These are phyloP conservation scores for Macrocentrus cingulum DNA, from an alignment of 1,140 invertebrate species.

Conservation along the genomic window DNA sequence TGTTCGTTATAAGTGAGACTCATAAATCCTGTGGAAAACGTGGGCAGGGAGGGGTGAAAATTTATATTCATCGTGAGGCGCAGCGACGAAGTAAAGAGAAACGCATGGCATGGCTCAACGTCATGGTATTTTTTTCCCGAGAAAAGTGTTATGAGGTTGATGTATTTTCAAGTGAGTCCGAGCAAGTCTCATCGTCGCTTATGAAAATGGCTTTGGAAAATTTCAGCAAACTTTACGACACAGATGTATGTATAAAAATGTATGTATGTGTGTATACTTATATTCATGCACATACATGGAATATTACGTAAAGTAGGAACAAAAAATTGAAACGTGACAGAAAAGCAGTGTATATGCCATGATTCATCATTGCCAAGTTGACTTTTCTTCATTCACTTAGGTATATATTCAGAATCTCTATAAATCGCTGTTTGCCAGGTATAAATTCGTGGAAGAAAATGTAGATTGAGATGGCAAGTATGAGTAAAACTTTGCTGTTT, in stretches of 20 bases:
- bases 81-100: background rate
- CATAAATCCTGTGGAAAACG: slow-evolving; percentile 41
- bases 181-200: too few species aligned
- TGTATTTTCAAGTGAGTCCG: too few species aligned
- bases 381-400: slow-evolving; percentile 5
- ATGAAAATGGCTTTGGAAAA: too few species aligned
- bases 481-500: slow-evolving; percentile 4
- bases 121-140: background rate
- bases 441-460: slow-evolving; percentile 9
- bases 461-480: background rate
- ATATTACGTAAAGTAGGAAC: background rate
- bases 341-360: background rate
- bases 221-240: too few species aligned
- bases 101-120: background rate
- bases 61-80: slow-evolving; percentile 30
- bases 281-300: background rate
- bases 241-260: too few species aligned
- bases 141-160: too few species aligned
- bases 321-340: background rate
- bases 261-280: too few species aligned
- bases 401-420: background rate
- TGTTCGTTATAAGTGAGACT: slow-evolving; percentile 39
- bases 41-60: slow-evolving; percentile 33
- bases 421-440: slow-evolving; percentile 12
- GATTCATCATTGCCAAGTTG: background rate